Evolutionary conservation across 2,113 vertebrate genomes (phyloP).

Genomic region (Aspiorhynchus laticeps): DNA sequence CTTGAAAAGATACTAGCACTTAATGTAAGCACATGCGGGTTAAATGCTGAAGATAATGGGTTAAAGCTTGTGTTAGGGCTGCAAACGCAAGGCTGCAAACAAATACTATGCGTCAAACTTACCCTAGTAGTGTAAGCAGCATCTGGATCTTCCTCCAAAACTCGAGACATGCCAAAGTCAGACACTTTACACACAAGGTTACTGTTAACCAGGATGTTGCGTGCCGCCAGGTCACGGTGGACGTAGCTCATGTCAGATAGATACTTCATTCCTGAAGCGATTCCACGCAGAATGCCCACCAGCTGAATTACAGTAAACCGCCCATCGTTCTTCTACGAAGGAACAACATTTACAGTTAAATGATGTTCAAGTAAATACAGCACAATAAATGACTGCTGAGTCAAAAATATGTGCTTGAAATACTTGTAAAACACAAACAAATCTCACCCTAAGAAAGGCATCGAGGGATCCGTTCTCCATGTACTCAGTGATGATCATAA

Average conservation of each 20-base stretch:
- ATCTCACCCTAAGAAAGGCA: constrained; percentile 92
- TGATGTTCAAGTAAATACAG: background rate
- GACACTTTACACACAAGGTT: constrained; percentile 98
- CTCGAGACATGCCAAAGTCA: constrained; percentile 95
- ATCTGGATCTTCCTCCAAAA: constrained; percentile 94
- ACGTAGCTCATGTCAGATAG: constrained; percentile 98
- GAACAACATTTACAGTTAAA: background rate
- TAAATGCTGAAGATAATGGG: background rate
- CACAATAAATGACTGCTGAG: background rate
- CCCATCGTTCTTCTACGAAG: constrained; percentile 91
- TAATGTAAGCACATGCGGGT: constrained; percentile 4
- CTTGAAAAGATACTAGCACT: background rate
- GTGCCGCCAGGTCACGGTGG: constrained; percentile 92
- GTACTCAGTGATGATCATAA: constrained; percentile 99
- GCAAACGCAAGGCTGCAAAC: background rate
- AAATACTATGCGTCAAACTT: constrained; percentile 37
- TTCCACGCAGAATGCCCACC: constrained; percentile 97
- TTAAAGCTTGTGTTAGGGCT: constrained; percentile 4
- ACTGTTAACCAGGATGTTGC: constrained; percentile 97
- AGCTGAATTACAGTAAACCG: constrained; percentile 97
- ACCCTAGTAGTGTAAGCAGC: constrained; percentile 96
- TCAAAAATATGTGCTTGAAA: background rate
- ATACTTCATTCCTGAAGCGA: constrained; percentile 98
- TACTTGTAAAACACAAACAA: background rate
- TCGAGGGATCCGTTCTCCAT: constrained; percentile 99